Percentiles rank a stretch among this genome's conserved stretches.
These are phyloP conservation scores for Melipona bicolor DNA, from an alignment of 2,888 invertebrate species.

Conservation along the genomic window DNA sequence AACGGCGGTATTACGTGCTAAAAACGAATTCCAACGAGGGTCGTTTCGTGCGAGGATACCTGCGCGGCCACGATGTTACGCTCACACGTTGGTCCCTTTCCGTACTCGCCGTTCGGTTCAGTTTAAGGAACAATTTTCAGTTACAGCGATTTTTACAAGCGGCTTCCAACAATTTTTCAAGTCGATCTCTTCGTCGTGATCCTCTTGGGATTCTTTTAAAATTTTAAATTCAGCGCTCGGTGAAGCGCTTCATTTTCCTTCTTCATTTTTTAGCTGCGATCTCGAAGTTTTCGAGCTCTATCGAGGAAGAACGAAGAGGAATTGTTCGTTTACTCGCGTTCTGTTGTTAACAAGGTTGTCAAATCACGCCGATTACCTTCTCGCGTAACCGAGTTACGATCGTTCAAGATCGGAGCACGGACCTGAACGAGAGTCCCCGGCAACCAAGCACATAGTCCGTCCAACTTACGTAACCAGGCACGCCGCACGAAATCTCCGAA, in stretches of 20 bases:
- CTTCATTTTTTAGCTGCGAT: no score
- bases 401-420: no score
- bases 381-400: no score
- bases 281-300: no score
- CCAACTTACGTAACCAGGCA: background rate
- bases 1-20: constrained; percentile 44
- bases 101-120: no score
- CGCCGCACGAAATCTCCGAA: background rate
- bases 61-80: background rate
- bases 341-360: accelerated
- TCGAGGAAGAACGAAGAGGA: no score
- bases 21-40: constrained; percentile 19
- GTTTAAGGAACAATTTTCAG: background rate
- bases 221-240: no score
- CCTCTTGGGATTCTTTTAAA: background rate
- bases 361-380: background rate
- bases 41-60: background rate
- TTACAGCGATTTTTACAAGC: background rate
- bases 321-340: no score
- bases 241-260: no score
- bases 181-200: background rate
- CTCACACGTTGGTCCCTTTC: background rate
- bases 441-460: no score
- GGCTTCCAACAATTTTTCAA: background rate
- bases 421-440: background rate